phyloP scores from a whole-genome alignment of 2,113 vertebrate species.

The Chunga burmeisteri region DNA sequence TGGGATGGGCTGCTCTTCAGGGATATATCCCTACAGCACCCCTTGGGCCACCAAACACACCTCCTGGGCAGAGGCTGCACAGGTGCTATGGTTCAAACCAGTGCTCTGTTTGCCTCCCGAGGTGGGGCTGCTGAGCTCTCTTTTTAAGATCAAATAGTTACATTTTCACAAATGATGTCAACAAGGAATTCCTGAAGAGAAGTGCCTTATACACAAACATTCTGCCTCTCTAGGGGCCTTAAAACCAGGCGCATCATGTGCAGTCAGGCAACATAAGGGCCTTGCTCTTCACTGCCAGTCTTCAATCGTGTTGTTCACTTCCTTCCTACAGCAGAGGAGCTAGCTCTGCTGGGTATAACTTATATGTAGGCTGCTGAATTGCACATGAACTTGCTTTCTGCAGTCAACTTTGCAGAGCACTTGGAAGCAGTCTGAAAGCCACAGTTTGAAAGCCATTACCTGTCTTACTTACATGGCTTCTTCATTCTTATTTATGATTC shows the following conservation, averaged over 20 bases:
- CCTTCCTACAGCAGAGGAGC: background rate
- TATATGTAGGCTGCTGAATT: background rate
- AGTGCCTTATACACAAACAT: background rate
- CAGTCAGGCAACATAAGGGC: background rate
- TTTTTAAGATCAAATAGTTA: background rate
- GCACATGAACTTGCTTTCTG: background rate
- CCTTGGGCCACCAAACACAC: background rate
- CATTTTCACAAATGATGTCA: background rate
- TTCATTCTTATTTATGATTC: background rate
- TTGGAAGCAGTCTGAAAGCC: background rate
- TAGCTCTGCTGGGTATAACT: background rate
- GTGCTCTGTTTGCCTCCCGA: background rate
- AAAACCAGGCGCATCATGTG: background rate
- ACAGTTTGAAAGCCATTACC: background rate
- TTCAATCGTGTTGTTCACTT: accelerated
- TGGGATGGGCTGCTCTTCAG: background rate
- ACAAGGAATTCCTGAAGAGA: background rate
- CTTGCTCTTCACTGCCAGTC: background rate
- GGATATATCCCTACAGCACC: background rate
- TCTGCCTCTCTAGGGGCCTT: background rate
- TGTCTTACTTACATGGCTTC: background rate
- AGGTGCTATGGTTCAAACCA: accelerated
- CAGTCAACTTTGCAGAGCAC: background rate
- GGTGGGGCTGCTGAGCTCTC: background rate
- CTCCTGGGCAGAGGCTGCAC: background rate